Evolutionary conservation across 1,140 invertebrate genomes (phyloP).

Genomic region (Drosophila quadrilineata): DNA sequence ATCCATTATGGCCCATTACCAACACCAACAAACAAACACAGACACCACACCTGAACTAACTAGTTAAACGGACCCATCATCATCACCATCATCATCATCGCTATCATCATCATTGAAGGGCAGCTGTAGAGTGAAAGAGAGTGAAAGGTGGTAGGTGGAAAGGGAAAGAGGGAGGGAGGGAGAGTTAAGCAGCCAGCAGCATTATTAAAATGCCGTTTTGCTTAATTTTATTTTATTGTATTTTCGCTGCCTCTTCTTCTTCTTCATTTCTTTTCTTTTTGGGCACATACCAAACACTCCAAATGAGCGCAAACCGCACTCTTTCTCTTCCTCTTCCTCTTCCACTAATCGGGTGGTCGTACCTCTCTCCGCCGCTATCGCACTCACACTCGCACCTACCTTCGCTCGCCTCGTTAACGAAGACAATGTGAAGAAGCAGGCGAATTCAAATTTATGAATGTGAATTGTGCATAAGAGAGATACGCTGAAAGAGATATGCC

Average conservation of each 20-base stretch:
- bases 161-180: not conserved
- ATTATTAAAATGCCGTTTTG: conserved; percentile 80
- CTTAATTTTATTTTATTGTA: conserved; percentile 80
- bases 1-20: conserved; percentile 80
- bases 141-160: conserved; percentile 5
- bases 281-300: conserved; percentile 57
- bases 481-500: conserved; percentile 64
- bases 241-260: no score
- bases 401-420: conserved; percentile 54
- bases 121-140: not conserved
- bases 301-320: conserved; percentile 47
- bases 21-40: conserved; percentile 46
- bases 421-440: conserved; percentile 54
- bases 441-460: conserved; percentile 80
- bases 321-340: no score
- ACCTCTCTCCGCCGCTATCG: no score
- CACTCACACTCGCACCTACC: no score
- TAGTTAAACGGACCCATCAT: not conserved
- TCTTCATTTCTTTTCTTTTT: no score
- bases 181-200: no score
- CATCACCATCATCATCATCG: not conserved
- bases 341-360: conserved; percentile 60
- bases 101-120: no score
- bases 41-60: conserved; percentile 33
- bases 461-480: conserved; percentile 75